Conservation (phyloP, 2,113 vertebrate genomes). For the Actenoides hombroni region DNA sequence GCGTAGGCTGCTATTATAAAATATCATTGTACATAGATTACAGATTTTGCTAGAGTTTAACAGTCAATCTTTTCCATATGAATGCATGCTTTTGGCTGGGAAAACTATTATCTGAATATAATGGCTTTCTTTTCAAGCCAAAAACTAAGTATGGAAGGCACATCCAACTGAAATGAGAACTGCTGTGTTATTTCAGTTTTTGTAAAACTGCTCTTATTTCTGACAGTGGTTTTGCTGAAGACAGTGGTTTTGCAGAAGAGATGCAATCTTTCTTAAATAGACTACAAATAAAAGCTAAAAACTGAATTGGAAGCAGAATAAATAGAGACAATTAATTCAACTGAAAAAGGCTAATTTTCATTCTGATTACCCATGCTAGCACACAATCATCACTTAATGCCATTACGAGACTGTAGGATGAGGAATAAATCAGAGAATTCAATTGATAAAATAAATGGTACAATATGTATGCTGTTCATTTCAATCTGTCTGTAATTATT, state of each 20-base stretch:
- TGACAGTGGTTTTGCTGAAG: slow-evolving; percentile 67
- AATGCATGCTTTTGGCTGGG: slow-evolving; percentile 47
- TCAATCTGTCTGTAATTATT: slow-evolving; percentile 35
- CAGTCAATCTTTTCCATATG: slow-evolving; percentile 62
- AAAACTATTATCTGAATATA: slow-evolving; percentile 65
- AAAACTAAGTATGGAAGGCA: slow-evolving; percentile 44
- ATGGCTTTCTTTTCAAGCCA: slow-evolving; percentile 61
- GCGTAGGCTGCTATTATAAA: slow-evolving; percentile 10
- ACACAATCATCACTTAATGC: slow-evolving; percentile 53
- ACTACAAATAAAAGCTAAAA: slow-evolving; percentile 61
- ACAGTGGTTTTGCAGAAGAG: slow-evolving; percentile 56
- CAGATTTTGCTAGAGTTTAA: slow-evolving; percentile 35
- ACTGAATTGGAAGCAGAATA: slow-evolving; percentile 54
- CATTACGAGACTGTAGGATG: slow-evolving; percentile 12
- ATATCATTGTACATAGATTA: slow-evolving; percentile 38
- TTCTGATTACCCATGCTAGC: slow-evolving; percentile 49
- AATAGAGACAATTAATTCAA: slow-evolving; percentile 64
- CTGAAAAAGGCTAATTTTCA: slow-evolving; percentile 59
- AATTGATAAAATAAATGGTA: slow-evolving; percentile 53
- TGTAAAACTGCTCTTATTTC: slow-evolving; percentile 51
- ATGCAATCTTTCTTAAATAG: slow-evolving; percentile 59
- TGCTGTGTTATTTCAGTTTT: slow-evolving; percentile 38
- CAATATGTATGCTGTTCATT: not conserved
- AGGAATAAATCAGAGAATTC: slow-evolving; percentile 42
- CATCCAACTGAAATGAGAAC: slow-evolving; percentile 55